These are phyloP conservation scores for Ooceraea biroi DNA, from an alignment of 1,140 invertebrate species.

Conservation along the genomic window DNA sequence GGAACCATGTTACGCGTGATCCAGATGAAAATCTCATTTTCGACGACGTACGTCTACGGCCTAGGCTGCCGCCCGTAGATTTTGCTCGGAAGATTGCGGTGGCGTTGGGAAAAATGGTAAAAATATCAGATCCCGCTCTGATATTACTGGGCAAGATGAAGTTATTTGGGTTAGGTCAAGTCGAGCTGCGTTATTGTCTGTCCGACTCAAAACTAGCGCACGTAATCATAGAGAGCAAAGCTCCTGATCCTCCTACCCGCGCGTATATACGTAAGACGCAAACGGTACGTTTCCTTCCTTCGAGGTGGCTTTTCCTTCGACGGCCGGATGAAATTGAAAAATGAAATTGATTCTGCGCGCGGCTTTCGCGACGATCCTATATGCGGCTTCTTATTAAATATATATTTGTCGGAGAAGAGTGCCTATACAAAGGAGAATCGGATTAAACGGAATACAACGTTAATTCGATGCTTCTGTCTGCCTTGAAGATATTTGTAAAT, in stretches of 20 bases:
- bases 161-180: constrained; percentile 77
- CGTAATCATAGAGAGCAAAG: constrained; percentile 78
- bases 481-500: constrained; percentile 1
- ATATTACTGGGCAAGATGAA: constrained; percentile 76
- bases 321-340: constrained; percentile 72
- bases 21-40: constrained; percentile 74
- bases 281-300: constrained; percentile 69
- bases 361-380: constrained; percentile 58
- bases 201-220: constrained; percentile 70
- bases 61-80: constrained; percentile 47
- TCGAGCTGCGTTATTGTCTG: constrained; percentile 73
- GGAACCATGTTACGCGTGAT: constrained; percentile 43
- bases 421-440: constrained; percentile 40
- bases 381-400: constrained; percentile 67
- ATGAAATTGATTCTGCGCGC: constrained; percentile 73
- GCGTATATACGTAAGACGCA: constrained; percentile 69
- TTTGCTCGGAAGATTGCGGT: constrained; percentile 64
- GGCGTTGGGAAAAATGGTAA: constrained; percentile 36
- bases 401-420: constrained; percentile 54
- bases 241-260: constrained; percentile 71
- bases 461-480: constrained; percentile 15
- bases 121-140: constrained; percentile 67
- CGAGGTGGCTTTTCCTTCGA: constrained; percentile 63
- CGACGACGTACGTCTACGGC: constrained; percentile 54
- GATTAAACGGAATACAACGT: constrained; percentile 39